A percentile compares a stretch with the other conserved stretches of the same genome.
Evolutionary conservation across 2,888 invertebrate species (phyloP).

Genomic region (Cynaeus angustus): DNA sequence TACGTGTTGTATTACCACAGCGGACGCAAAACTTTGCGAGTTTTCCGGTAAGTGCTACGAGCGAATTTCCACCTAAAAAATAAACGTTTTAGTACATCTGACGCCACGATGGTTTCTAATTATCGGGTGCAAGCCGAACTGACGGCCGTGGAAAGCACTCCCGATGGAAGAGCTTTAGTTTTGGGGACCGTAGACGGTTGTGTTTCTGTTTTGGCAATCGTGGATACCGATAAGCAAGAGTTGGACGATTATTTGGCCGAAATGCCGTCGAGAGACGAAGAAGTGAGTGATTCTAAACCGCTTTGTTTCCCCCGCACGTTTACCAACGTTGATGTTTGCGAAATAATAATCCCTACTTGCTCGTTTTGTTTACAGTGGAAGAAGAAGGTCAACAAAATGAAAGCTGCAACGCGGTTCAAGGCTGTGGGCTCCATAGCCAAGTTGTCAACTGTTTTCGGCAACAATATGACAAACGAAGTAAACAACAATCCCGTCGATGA

Average conservation of each 20-base stretch:
- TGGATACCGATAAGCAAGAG: slow-evolving; percentile 80
- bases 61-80: not conserved
- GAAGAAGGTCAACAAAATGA: slow-evolving; percentile 79
- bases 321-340: too few relatives aligned
- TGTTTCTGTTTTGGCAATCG: slow-evolving; percentile 88
- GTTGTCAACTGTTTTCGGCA: slow-evolving; percentile 69
- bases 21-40: slow-evolving; percentile 93
- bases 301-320: too few relatives aligned
- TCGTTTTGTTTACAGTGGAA: slow-evolving; percentile 76
- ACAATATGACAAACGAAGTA: slow-evolving; percentile 34
- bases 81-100: slow-evolving; percentile 78
- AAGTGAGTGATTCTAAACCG: too few relatives aligned
- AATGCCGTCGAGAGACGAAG: slow-evolving; percentile 83
- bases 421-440: slow-evolving; percentile 80
- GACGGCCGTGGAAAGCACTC: slow-evolving; percentile 89
- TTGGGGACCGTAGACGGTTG: slow-evolving; percentile 96
- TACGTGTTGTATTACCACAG: slow-evolving; percentile 98
- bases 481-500: slow-evolving; percentile 23
- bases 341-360: too few relatives aligned
- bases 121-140: slow-evolving; percentile 93
- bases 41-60: slow-evolving; percentile 80
- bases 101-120: slow-evolving; percentile 94
- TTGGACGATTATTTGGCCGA: slow-evolving; percentile 78
- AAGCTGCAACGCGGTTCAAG: slow-evolving; percentile 79
- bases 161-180: slow-evolving; percentile 87